Evolutionary conservation across 2,797 vertebrate genomes (phyloP), one percentile per base, ranked within the genome.

Genomic region (Melanotaenia boesemani): DNA sequence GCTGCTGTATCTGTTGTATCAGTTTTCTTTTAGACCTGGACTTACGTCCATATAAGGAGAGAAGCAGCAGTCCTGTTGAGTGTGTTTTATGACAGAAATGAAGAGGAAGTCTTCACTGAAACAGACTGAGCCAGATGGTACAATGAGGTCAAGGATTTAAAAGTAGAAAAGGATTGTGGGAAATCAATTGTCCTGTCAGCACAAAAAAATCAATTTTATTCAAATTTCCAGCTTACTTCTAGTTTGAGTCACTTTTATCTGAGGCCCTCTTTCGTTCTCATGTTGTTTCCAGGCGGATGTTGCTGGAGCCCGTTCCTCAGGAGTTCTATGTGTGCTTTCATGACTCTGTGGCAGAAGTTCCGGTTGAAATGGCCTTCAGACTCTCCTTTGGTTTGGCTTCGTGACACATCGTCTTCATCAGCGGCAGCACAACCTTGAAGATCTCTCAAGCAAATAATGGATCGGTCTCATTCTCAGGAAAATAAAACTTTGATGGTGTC

Each of bases 251-350:
- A 34, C 11, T 30, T 26, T 13, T 20, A 16, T 50, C 24, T 28
- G 4, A 41, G 6, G 4, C 7, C 7, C 20, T 62, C 16, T 60
- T 3, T 57, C 26, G 7, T n/a, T 32, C 11, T 37, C 16, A 15
- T 52, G 5, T 22, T 71, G 24, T 18, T 82, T 90, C 24, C 93
- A 99, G 98, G 71, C 95, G 98, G 86, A 96, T 98, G 79, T 88
- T 98, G 84, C 92, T 96, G 0, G 94, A 97, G 75, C 98, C 98
- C 0, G 93, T 95, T 71, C 96, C 96, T 90, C 97, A 98, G 89
- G 98, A 99, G 85, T 96, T 97, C 81, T 99, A 98, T 0, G 96
- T 99, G 58, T 99, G 98, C 81, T 99, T 98, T 86, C 98, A 99
- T 28, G 97, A 99, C 84, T 99, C 98, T 0, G 96, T 99, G 76